These are phyloP conservation scores for Hydrotaea diabolus DNA, from an alignment of 2,888 invertebrate species.

Conservation along the genomic window DNA sequence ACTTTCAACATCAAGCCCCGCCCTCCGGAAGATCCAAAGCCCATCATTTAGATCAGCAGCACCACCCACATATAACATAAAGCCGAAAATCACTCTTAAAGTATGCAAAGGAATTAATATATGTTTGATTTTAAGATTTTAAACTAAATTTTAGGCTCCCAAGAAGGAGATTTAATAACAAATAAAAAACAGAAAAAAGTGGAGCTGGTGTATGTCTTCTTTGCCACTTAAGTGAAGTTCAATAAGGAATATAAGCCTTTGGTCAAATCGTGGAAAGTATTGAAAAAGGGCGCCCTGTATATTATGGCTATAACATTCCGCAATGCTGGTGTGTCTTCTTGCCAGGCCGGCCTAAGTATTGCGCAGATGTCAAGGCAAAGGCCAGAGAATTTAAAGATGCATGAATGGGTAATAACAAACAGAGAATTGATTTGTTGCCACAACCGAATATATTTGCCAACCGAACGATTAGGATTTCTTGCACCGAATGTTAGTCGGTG, in stretches of 20 bases:
- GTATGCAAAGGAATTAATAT: too few species aligned
- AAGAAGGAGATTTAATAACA: too few species aligned
- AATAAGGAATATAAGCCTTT: constrained; percentile 92
- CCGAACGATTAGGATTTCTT: too few species aligned
- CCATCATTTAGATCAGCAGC: constrained; percentile 89
- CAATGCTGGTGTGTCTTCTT: constrained; percentile 93
- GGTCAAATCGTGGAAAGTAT: constrained; percentile 90
- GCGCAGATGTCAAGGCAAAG: constrained; percentile 93
- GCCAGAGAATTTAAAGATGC: constrained; percentile 87
- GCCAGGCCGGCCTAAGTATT: constrained; percentile 90
- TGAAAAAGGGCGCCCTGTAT: constrained; percentile 93
- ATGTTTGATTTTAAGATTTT: too few species aligned
- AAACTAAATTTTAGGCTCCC: too few species aligned
- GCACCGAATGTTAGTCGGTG: too few species aligned
- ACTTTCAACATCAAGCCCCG: constrained; percentile 93
- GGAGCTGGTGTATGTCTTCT: constrained; percentile 94
- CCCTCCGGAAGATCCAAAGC: constrained; percentile 86
- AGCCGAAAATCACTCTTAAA: constrained; percentile 90
- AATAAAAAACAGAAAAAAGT: too few species aligned
- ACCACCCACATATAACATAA: constrained; percentile 91
- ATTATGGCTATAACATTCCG: constrained; percentile 90
- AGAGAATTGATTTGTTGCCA: too few species aligned
- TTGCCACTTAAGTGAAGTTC: constrained; percentile 95
- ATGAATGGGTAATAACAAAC: constrained; percentile 80
- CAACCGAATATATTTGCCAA: too few species aligned